phyloP scores from a whole-genome alignment of 2,113 vertebrate genomes.

The Thymallus thymallus region DNA sequence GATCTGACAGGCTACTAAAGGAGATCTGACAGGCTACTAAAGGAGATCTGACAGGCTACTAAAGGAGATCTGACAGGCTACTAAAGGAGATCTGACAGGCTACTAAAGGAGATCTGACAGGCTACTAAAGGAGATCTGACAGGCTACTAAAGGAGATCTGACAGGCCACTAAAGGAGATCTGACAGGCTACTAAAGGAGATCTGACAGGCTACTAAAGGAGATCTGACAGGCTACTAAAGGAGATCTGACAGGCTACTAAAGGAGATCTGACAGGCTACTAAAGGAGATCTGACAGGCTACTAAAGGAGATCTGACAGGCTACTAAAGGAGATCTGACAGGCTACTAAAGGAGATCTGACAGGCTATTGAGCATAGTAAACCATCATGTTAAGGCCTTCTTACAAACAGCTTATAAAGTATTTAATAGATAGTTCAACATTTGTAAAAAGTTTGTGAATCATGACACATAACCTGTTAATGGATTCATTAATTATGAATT shows the following conservation, averaged over 20 bases:
- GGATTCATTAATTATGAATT: not conserved
- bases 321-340: not conserved
- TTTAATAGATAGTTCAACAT: not conserved
- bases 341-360: not conserved
- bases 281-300: not conserved
- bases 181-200: not conserved
- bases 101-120: not conserved
- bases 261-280: not conserved
- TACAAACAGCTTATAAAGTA: no score
- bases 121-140: not conserved
- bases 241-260: not conserved
- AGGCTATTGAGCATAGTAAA: no score
- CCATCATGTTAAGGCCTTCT: no score
- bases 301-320: not conserved
- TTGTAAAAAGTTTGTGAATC: no score
- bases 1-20: not conserved
- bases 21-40: not conserved
- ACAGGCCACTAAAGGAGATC: not conserved
- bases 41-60: not conserved
- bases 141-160: not conserved
- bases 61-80: not conserved
- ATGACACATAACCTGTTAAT: not conserved
- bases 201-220: not conserved
- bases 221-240: not conserved
- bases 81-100: not conserved